Evolutionary conservation across 2,113 vertebrate genomes (phyloP), one percentile per base, ranked within the genome.

Genomic region (Mirza zaza): DNA sequence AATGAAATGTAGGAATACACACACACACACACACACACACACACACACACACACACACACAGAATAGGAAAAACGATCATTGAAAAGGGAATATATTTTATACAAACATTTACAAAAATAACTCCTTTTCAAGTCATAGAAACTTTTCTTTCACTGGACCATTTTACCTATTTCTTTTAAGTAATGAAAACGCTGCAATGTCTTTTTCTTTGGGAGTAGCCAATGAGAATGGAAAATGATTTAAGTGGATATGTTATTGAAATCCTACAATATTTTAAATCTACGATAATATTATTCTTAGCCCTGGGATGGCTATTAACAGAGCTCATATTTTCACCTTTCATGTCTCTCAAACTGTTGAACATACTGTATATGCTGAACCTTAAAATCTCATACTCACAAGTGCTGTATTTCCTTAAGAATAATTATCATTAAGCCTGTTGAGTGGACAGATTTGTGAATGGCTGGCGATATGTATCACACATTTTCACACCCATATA

Each of bases 151-250:
- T 92, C 25, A 20, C 14, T 59, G 15, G 17, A 90, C 34, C 10
- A 73, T 23, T 15, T 29, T 90, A 94, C 71, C 75, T 81, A 21
- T 76, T 87, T 1, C 3, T 98, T 96, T 92, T 97, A 97, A 96
- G 39, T 52, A 96, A 82, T 96, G 92, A 94, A 94, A 97, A 98
- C 45, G 86, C 50, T 86, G 83, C 55, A 75, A 11, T 96, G 88
- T 79, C 85, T 94, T 90, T 95, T 97, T 71, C 32, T 94, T 84
- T 32, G 83, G 45, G 70, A 57, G 18, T 76, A 95, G n/a, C 21
- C 86, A 63, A 97, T 95, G 89, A 95, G 34, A 96, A 90, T 68
- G 50, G 85, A 97, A 97, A 91, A 1, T 42, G 88, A 96, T 95
- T 91, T 57, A 81, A 96, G 8, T 79, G 36, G 36, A 96, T 96